Evolutionary conservation across 2,888 invertebrate species (phyloP).

Genomic region (Buathra laborator): DNA sequence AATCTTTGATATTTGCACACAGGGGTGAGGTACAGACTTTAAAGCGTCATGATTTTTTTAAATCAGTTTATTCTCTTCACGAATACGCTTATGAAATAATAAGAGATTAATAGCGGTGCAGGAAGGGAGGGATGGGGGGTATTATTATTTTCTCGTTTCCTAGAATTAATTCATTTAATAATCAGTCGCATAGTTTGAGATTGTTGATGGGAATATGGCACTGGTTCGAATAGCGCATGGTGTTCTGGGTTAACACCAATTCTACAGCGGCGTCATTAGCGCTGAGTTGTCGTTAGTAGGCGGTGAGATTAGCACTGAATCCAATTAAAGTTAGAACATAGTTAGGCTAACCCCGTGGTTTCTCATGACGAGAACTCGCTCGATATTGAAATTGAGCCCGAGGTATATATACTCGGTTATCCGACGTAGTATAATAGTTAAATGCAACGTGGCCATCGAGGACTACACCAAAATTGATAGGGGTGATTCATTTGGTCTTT

Average conservation of each 20-base stretch:
- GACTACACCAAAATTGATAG: slow-evolving; percentile 25
- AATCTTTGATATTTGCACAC: slow-evolving; percentile 1
- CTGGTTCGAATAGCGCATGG: not conserved
- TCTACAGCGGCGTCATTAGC: slow-evolving; percentile 63
- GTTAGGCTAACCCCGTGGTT: slow-evolving; percentile 56
- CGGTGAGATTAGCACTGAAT: slow-evolving; percentile 68
- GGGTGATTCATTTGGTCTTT: slow-evolving; percentile 16
- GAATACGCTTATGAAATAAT: not conserved
- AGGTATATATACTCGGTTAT: slow-evolving; percentile 36
- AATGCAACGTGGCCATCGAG: slow-evolving; percentile 31
- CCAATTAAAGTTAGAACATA: slow-evolving; percentile 67
- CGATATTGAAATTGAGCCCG: slow-evolving; percentile 62
- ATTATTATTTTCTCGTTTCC: not conserved
- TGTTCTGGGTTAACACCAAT: slow-evolving; percentile 10
- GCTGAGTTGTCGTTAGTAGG: slow-evolving; percentile 63
- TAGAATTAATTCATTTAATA: not conserved
- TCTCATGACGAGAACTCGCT: slow-evolving; percentile 43
- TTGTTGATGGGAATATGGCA: not conserved
- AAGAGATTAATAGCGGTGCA: not conserved
- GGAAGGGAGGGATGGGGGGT: not conserved
- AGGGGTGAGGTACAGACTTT: not conserved
- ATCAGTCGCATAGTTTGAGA: not conserved
- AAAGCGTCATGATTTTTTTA: not conserved
- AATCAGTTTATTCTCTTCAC: not conserved
- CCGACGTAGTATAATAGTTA: slow-evolving; percentile 5